Evolutionary conservation across 2,888 invertebrate species (phyloP), one percentile per base, ranked within the genome.

Genomic region (Cosmia trapezina): DNA sequence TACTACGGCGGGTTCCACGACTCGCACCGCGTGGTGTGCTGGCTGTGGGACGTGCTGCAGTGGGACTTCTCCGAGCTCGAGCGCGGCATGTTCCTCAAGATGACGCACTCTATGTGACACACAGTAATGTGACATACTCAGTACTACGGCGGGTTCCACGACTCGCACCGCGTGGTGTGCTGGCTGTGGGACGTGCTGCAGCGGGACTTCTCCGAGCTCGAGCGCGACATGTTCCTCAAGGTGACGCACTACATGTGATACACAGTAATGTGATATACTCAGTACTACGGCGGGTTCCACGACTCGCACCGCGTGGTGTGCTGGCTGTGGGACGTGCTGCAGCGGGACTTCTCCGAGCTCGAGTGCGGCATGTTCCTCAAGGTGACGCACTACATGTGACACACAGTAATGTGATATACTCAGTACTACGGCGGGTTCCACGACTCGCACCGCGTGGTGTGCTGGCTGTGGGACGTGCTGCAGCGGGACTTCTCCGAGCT

Each of bases 41-140:
- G 99, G 99, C 97, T 99, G 66, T 99, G 99, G 99, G 99, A 99
- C 87, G n/a, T n/a, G n/a, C n/a, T n/a, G n/a, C n/a, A n/a, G n/a
- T n/a, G n/a, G n/a, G n/a, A n/a, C n/a, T n/a, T n/a, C n/a, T n/a
- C n/a, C n/a, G n/a, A n/a, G n/a, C n/a, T n/a, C n/a, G n/a, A n/a
- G n/a, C n/a, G n/a, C n/a, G n/a, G n/a, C n/a, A 97, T 99, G 91
- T 99, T 99, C 95, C 96, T 99, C 9, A 99, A 99, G 97, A 98
- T 98, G 33, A 72, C 45, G 14, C n/a, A 9, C 61, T 45, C 4
- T 19, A 57, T 28, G 28, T 28, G 28, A 28, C 28, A 28, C 28
- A 28, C 28, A 28, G 28, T 28, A 28, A 28, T 28, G 28, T 28
- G 28, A 28, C 98, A 99, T 96, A 99, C 99, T 14, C 99, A 99